A percentile compares a stretch with the other conserved stretches of the same genome.
phyloP scores from a whole-genome alignment of 2,797 vertebrate species.

The Decapterus maruadsi region DNA sequence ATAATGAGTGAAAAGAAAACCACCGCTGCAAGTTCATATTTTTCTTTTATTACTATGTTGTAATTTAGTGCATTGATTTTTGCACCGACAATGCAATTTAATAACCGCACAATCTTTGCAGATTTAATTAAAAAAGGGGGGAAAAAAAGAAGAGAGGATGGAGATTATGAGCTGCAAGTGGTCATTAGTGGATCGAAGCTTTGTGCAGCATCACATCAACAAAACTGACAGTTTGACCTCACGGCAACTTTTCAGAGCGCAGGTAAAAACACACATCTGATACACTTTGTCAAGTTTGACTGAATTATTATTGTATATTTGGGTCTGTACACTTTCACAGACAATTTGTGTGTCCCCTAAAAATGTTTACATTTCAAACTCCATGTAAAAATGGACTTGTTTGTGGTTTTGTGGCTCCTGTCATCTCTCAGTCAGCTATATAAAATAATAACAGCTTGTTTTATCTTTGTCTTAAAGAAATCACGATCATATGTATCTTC shows the following conservation, averaged over 20 bases:
- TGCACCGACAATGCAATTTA: conserved; percentile 38
- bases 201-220: conserved; percentile 37
- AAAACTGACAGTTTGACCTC: conserved; percentile 42
- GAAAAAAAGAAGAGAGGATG: not conserved
- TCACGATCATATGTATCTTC: no score
- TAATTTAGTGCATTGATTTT: conserved; percentile 58
- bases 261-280: conserved; percentile 21
- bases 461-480: no score
- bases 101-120: conserved; percentile 40
- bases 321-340: conserved; percentile 21
- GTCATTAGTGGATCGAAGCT: conserved; percentile 46
- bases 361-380: not conserved
- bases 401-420: no score
- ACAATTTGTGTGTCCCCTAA: conserved; percentile 10
- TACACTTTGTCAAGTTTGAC: conserved; percentile 20
- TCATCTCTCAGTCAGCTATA: no score
- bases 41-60: conserved; percentile 29
- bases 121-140: conserved; percentile 66
- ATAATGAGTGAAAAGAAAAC: conserved; percentile 40
- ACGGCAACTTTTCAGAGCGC: conserved; percentile 34
- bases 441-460: no score
- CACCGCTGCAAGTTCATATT: conserved; percentile 22
- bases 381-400: no score
- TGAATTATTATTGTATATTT: conserved; percentile 10
- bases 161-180: conserved; percentile 44